Evolutionary conservation across 1,140 invertebrate species (phyloP).

Genomic region (Ceratina japonica): DNA sequence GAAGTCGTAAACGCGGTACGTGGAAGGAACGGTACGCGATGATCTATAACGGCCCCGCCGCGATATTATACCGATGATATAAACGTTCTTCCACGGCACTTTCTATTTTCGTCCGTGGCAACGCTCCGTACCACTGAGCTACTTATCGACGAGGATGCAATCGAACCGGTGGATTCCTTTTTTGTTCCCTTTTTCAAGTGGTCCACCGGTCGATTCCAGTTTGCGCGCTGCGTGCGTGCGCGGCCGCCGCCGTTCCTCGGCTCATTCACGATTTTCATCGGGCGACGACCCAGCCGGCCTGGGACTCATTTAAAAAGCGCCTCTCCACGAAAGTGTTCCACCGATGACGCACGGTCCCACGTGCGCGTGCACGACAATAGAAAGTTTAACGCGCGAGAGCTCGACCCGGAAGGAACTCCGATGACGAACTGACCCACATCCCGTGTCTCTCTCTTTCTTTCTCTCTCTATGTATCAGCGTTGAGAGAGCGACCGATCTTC

Average conservation of each 20-base stretch:
- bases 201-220: constrained; percentile 6
- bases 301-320: constrained; percentile 45
- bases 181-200: neutral
- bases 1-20: constrained; percentile 8
- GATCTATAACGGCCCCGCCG: neutral
- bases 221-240: too few species aligned
- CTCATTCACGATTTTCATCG: constrained; percentile 23
- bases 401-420: constrained; percentile 73
- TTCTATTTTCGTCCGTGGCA: constrained; percentile 34
- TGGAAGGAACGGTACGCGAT: neutral
- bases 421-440: constrained; percentile 73
- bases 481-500: constrained; percentile 24
- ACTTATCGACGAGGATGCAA: constrained; percentile 49
- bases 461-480: constrained; percentile 40
- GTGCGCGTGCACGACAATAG: constrained; percentile 67
- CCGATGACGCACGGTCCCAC: constrained; percentile 56
- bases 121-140: constrained; percentile 39
- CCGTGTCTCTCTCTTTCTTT: constrained; percentile 45
- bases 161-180: neutral
- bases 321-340: constrained; percentile 67
- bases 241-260: neutral
- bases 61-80: constrained; percentile 8
- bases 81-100: constrained; percentile 22
- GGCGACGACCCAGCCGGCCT: constrained; percentile 25
- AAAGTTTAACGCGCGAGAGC: constrained; percentile 69